Conservation (phyloP, 2,797 vertebrate genomes). For the Ptychadena robeensis region DNA sequence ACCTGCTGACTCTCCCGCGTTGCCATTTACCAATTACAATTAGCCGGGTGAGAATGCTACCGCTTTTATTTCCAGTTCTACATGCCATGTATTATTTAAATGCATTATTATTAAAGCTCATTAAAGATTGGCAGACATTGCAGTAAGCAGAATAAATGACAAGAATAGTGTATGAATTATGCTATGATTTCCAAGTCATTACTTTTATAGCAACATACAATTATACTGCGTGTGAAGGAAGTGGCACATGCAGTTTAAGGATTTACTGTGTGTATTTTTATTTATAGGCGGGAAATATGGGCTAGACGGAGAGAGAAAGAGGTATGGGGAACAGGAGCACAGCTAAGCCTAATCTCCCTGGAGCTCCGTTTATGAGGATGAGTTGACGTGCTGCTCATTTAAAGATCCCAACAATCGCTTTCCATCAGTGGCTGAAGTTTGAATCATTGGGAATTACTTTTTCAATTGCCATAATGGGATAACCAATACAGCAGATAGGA, state of each 20-base stretch:
- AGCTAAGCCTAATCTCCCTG: background rate
- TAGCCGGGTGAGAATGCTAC: constrained; percentile 44
- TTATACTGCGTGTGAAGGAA: constrained; percentile 9
- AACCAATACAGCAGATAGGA: constrained; percentile 22
- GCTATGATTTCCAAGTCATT: constrained; percentile 36
- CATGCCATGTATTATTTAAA: constrained; percentile 63
- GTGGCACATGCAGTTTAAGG: background rate
- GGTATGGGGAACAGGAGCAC: background rate
- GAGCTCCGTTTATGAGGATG: constrained; percentile 19
- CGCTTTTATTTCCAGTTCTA: constrained; percentile 30
- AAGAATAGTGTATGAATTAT: constrained; percentile 31
- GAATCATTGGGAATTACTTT: constrained; percentile 20
- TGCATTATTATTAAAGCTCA: constrained; percentile 64
- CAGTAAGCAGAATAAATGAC: constrained; percentile 25
- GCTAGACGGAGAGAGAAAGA: background rate
- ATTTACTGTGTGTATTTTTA: constrained; percentile 32
- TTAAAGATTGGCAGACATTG: constrained; percentile 53
- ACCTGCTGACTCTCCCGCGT: constrained; percentile 63
- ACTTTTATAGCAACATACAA: constrained; percentile 35
- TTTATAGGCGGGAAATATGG: constrained; percentile 15
- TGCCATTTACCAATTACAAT: constrained; percentile 69
- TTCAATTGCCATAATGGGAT: constrained; percentile 32
- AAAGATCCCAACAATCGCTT: constrained; percentile 17
- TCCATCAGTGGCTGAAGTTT: constrained; percentile 15
- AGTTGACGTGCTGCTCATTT: background rate